Percentiles rank a stretch among this genome's conserved stretches.
Evolutionary conservation across 2,797 vertebrate species (phyloP).

Genomic region (Hemibagrus guttatus): DNA sequence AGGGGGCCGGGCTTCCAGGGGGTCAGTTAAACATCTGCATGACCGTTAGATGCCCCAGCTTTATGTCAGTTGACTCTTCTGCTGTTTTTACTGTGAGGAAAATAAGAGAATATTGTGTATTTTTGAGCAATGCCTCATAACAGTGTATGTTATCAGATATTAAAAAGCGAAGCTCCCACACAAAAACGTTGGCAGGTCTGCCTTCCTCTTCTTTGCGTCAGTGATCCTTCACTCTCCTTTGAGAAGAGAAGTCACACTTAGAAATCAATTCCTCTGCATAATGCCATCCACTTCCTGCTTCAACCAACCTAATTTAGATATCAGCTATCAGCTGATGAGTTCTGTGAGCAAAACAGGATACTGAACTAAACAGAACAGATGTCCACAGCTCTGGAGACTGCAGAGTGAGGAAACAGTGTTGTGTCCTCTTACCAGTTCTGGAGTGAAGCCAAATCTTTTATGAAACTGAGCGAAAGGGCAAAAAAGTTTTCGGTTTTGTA

Average conservation of each 20-base stretch:
- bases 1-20: neutral
- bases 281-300: neutral
- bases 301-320: neutral
- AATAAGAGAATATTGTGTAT: neutral
- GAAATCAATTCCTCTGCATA: neutral
- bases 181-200: neutral
- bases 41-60: no score
- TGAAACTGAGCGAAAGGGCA: neutral
- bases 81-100: neutral
- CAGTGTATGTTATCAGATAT: neutral
- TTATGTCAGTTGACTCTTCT: neutral
- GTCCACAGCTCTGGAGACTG: neutral
- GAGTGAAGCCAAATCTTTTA: neutral
- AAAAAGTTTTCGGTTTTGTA: neutral
- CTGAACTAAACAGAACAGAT: neutral
- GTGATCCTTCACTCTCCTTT: neutral
- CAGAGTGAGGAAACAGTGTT: neutral
- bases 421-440: neutral
- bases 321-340: neutral
- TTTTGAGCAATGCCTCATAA: neutral
- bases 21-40: neutral
- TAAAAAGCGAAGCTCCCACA: neutral
- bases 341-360: neutral
- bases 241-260: neutral
- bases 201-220: neutral